Conservation (phyloP, 2,113 vertebrate genomes). For the Salvelinus sp. region DNA sequence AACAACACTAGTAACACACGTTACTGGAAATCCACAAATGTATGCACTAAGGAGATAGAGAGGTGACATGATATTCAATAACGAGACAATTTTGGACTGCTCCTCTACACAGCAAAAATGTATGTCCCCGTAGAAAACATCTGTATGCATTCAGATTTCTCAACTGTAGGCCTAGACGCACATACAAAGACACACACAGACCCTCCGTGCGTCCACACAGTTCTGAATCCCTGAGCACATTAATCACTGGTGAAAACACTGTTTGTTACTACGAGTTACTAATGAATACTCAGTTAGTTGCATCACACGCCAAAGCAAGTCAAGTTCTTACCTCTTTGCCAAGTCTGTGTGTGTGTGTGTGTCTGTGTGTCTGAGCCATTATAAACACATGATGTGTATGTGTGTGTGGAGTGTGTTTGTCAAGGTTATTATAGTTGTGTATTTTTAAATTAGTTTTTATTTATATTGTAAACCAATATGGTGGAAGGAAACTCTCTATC, state of each 20-base stretch:
- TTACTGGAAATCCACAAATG: constrained; percentile 33
- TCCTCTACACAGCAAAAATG: constrained; percentile 10
- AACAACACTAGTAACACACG: not conserved
- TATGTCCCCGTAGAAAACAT: constrained; percentile 34
- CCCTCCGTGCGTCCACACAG: constrained; percentile 7
- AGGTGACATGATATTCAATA: constrained; percentile 22
- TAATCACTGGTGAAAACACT: constrained; percentile 53
- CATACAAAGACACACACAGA: not conserved
- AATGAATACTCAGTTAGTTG: constrained; percentile 51
- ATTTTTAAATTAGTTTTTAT: too few species aligned
- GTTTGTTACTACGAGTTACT: constrained; percentile 61
- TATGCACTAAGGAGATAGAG: constrained; percentile 4
- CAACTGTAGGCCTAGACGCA: not conserved
- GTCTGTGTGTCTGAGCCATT: constrained; percentile 15
- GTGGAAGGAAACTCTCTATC: too few species aligned
- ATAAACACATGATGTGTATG: constrained; percentile 20
- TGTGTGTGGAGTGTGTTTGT: constrained; percentile 4
- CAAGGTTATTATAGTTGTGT: too few species aligned
- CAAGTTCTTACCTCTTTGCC: constrained; percentile 7
- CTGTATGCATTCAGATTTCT: constrained; percentile 19
- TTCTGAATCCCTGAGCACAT: constrained; percentile 48
- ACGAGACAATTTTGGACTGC: constrained; percentile 36
- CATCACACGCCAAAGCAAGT: constrained; percentile 35
- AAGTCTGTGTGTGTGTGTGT: constrained; percentile 29
- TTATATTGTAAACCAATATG: too few species aligned